Conservation (phyloP, 2,113 vertebrate species). For the Hippocampus guttulatus region DNA sequence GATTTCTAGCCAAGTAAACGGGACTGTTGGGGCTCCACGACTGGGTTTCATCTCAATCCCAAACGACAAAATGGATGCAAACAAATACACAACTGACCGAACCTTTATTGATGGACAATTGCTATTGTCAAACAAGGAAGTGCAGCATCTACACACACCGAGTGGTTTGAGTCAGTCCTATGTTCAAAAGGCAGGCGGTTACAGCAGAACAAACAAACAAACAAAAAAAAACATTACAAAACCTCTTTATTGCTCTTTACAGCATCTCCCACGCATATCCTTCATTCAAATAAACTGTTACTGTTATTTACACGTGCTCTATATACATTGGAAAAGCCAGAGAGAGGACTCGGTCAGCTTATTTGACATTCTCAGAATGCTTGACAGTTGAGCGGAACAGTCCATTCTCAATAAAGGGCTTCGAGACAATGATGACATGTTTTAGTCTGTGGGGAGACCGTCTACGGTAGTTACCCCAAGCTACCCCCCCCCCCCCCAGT, state of each 20-base stretch:
- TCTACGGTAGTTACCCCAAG: slow-evolving; percentile 30
- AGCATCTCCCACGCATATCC: slow-evolving; percentile 36
- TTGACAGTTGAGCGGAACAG: slow-evolving; percentile 27
- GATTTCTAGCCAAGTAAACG: too few species aligned
- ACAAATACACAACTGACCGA: slow-evolving; percentile 47
- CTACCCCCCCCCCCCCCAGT: slow-evolving; percentile 23
- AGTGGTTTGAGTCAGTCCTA: slow-evolving; percentile 63
- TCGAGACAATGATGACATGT: slow-evolving; percentile 6
- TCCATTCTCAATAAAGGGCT: slow-evolving; percentile 26
- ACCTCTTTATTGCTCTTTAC: slow-evolving; percentile 48
- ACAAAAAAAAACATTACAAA: slow-evolving; percentile 48
- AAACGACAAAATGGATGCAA: slow-evolving; percentile 5
- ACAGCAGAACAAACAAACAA: slow-evolving; percentile 50
- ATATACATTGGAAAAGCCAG: slow-evolving; percentile 55
- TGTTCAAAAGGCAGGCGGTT: slow-evolving; percentile 42
- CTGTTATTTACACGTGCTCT: slow-evolving; percentile 59
- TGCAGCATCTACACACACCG: slow-evolving; percentile 49
- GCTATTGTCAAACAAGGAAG: slow-evolving; percentile 48
- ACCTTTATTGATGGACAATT: slow-evolving; percentile 67
- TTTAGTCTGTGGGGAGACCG: slow-evolving; percentile 15
- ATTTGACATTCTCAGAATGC: slow-evolving; percentile 45
- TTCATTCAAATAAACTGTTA: slow-evolving; percentile 55
- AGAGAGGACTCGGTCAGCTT: slow-evolving; percentile 33
- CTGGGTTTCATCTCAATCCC: neutral
- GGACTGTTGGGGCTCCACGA: too few species aligned